Base-by-base conservation (phyloP, 1,140 invertebrate species). In the Drosophila aff. region DNA sequence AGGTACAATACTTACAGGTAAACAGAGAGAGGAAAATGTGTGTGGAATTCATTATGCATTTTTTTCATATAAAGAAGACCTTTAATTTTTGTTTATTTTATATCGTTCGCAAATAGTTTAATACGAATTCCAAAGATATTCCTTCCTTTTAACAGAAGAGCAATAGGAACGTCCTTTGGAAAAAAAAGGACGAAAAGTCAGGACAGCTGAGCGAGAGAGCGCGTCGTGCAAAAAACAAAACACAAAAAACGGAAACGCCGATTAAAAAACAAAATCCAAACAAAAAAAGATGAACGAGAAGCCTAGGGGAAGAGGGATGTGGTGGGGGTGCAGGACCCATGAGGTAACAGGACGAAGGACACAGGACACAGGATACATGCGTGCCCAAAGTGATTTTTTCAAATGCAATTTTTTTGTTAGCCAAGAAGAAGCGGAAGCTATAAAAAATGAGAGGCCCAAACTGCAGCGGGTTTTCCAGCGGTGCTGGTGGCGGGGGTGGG, bases 161-260 rank as follows among this genome's bases (percentile, higher is more conserved):
- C n/a, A 11, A 10, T 7, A 26, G 36, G 6, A 41, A n/a, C 4
- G 4, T 64, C 44, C 23, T 40, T 33, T 23, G 7, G 28, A 26
- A 23, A 15, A 52, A 23, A 23, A 21, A 11, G n/a, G 23, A 57
- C 13, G 49, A 38, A 16, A 58, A 72, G 68, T 59, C 69, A 38
- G 28, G 67, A 40, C 40, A 50, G 53, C 49, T 50, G 31, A 18
- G 41, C 18, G 15, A 46, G 41, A 46, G 41, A 46, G 46, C 53
- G 64, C 64, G 46, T 80, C 83, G 83, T 89, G 83, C 83, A 64
- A 86, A 86, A 89, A 89, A 86, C 80, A 86, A 86, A 86, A 74
- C 53, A 57, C 21, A 83, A 67, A 79, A 23, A 62, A 53, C 59
- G 47, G 59, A 60, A 31, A 41, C 33, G 40, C 11, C 36, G 23